These are phyloP conservation scores for Halcyon leucocephala DNA, from an alignment of 2,797 vertebrate genomes.

Conservation along the genomic window DNA sequence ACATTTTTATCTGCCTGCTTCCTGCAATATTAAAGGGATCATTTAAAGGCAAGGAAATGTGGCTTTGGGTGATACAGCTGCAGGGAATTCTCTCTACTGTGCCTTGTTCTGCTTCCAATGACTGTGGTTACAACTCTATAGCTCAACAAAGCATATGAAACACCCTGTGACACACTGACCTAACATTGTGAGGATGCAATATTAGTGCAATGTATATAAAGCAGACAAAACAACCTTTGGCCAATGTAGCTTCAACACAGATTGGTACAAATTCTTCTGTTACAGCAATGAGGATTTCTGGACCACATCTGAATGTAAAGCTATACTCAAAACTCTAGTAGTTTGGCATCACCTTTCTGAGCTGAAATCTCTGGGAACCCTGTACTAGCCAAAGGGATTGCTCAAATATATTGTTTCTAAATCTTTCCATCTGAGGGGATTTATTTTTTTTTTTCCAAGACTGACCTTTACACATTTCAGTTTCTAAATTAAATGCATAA, in stretches of 20 bases:
- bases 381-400: background rate
- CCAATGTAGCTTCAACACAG: background rate
- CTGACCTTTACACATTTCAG: background rate
- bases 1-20: background rate
- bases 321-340: background rate
- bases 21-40: background rate
- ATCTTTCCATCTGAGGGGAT: background rate
- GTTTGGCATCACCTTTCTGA: background rate
- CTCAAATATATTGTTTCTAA: background rate
- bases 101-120: background rate
- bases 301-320: background rate
- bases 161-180: background rate
- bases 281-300: background rate
- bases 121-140: background rate
- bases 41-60: background rate
- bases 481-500: background rate
- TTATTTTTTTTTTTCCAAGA: background rate
- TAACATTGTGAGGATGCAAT: background rate
- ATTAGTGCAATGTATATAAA: accelerated
- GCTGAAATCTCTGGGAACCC: background rate
- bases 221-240: background rate
- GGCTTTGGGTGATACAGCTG: background rate
- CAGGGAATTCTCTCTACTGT: background rate
- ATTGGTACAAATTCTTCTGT: background rate
- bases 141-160: background rate